phyloP scores from a whole-genome alignment of 2,113 vertebrate species.

The Campylomormyrus numenius region DNA sequence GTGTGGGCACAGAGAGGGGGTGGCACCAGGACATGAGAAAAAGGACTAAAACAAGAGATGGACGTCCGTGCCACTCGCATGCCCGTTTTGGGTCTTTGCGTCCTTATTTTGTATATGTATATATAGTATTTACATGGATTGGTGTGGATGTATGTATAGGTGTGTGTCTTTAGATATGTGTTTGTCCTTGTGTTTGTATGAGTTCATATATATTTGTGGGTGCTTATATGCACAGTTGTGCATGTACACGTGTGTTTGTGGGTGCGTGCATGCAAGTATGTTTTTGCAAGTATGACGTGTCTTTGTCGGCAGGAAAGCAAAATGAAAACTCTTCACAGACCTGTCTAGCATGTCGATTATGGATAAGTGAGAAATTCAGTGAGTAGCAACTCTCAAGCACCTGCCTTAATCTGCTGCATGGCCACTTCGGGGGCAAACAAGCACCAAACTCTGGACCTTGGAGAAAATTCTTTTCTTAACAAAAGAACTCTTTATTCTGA shows the following conservation, averaged over 20 bases:
- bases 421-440: conserved; percentile 4
- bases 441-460: background rate
- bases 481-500: background rate
- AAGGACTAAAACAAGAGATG: background rate
- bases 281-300: background rate
- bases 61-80: background rate
- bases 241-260: background rate
- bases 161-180: background rate
- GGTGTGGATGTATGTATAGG: background rate
- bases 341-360: background rate
- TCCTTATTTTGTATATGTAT: background rate
- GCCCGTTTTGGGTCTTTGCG: background rate
- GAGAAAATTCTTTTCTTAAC: background rate
- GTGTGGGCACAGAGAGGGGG: background rate
- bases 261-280: background rate
- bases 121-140: too few relatives aligned
- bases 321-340: background rate
- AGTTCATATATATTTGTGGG: background rate
- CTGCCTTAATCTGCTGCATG: background rate
- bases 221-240: background rate
- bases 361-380: background rate
- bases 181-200: background rate
- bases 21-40: background rate
- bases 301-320: background rate
- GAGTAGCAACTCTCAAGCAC: background rate